phyloP scores from a whole-genome alignment of 2,113 vertebrate species.

The Sprattus sprattus region DNA sequence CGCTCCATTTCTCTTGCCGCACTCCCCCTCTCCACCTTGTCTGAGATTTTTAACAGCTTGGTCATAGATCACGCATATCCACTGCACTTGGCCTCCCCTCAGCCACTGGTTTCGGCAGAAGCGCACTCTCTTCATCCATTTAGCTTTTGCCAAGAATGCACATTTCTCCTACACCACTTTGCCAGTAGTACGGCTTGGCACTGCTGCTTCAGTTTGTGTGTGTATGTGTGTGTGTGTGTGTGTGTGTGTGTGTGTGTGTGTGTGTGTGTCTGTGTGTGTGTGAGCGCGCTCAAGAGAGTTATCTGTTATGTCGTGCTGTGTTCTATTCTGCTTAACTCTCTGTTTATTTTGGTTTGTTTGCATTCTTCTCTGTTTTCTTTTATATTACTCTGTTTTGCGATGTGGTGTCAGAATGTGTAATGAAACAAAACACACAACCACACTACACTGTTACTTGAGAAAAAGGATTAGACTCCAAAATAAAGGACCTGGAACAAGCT shows the following conservation, averaged over 20 bases:
- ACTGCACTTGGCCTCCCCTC: slow-evolving; percentile 18
- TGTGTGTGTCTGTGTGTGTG: not conserved
- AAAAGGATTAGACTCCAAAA: not conserved
- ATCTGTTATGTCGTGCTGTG: not conserved
- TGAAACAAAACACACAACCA: not conserved
- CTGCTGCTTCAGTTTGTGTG: not conserved
- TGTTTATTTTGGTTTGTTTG: not conserved
- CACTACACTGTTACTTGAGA: not conserved
- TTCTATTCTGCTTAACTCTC: not conserved
- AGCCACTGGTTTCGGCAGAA: slow-evolving; percentile 17
- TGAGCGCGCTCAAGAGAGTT: not conserved
- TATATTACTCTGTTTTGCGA: not conserved
- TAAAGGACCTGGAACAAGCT: not conserved
- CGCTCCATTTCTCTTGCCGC: slow-evolving; percentile 8
- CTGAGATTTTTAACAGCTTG: slow-evolving; percentile 34
- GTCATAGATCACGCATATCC: slow-evolving; percentile 39
- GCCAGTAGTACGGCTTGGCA: not conserved
- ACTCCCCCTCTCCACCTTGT: slow-evolving; percentile 30
- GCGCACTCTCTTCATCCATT: not conserved
- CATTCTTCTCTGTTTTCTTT: not conserved
- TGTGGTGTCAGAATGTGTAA: no score
- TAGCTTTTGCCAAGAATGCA: not conserved
- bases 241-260: not conserved
- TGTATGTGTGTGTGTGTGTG: not conserved
- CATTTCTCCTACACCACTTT: slow-evolving; percentile 22